Evolutionary conservation across 30 jellyfish, hydroid and myxozoan species (phyloP).

Genomic region (Nemopilema nomurai): DNA sequence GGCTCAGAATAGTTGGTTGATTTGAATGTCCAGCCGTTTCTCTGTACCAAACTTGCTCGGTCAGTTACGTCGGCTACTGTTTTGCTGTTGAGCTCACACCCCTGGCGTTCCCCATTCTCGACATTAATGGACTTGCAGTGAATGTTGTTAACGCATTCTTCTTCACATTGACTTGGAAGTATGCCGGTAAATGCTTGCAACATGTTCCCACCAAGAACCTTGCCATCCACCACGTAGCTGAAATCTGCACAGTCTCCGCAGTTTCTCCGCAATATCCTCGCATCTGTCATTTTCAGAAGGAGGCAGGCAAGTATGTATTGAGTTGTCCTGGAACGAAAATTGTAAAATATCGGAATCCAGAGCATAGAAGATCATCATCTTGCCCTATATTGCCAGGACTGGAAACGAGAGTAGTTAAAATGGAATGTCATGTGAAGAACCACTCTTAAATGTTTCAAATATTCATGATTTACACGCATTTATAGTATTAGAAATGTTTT

Average conservation of each 20-base stretch:
- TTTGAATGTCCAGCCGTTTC: slow-evolving; percentile 18
- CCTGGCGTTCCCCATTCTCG: background rate
- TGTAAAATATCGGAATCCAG: background rate
- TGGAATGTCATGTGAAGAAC: too few species aligned
- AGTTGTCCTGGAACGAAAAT: background rate
- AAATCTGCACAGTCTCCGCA: slow-evolving; percentile 6
- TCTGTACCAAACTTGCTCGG: background rate
- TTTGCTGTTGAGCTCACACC: background rate
- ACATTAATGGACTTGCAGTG: slow-evolving; percentile 5
- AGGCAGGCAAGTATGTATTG: background rate
- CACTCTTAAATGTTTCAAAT: too few species aligned
- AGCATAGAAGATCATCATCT: too few species aligned
- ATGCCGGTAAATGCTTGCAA: background rate
- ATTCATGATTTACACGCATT: too few species aligned
- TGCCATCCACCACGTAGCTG: background rate
- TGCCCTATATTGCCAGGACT: too few species aligned
- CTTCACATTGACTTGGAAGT: slow-evolving; percentile 1
- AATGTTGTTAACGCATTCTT: background rate
- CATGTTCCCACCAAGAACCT: background rate
- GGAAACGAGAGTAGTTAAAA: too few species aligned
- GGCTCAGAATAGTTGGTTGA: slow-evolving; percentile 1
- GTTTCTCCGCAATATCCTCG: slow-evolving; percentile 4
- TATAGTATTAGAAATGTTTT: too few species aligned
- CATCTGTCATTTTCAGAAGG: background rate
- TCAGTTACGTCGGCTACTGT: slow-evolving; percentile 11